Base-by-base conservation (phyloP, 2,888 invertebrate species). In the Stictocephala bisonia region DNA sequence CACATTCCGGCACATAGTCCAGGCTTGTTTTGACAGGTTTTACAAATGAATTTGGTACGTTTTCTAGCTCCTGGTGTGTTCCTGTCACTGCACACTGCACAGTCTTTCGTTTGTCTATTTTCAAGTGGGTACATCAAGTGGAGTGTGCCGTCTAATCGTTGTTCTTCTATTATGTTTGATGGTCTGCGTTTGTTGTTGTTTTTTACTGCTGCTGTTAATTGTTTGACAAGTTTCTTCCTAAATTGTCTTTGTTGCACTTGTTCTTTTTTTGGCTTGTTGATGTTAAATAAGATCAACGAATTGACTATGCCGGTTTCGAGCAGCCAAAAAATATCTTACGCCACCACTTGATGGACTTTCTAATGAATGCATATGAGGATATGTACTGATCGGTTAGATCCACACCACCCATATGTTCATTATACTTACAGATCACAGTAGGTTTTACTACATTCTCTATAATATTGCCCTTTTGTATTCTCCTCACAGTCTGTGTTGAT, bases 401-500 rank as follows among this genome's bases (percentile, higher is more conserved):
- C 6, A 58, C 58, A 3, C 58, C 58, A 11, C 58, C 58, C 58
- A 58, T 58, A 13, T 26, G 29, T 26, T 26, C 9, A 27, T 58
- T 58, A 44, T 44, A 44, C 44, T 44, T 44, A 26, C 27, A 58
- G 11, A 58, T 29, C 1, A 58, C 58, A 58, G 27, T 27, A 22
- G 58, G 22, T 18, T 58, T 58, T 13, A 13, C 29, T 13, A 58
- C 58, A 26, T 26, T 27, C 18, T 58, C 58, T 9, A 58, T 18
- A 26, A 58, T 18, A 13, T 29, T 29, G 11, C 27, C 27, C 29
- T 24, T 71, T 76, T 82, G 40, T 84, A 83, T 44, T 81, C 81
- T 76, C 84, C 83, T 51, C 27, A 68, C 22, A 68, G 29, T 26
- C 27, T 58, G 9, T 2, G 27, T 26, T 3, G 26, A 26, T 26